Percentiles rank a stretch among this genome's conserved stretches.
Conservation (phyloP, 2,888 invertebrate genomes). For the Hecatera dysodea region DNA sequence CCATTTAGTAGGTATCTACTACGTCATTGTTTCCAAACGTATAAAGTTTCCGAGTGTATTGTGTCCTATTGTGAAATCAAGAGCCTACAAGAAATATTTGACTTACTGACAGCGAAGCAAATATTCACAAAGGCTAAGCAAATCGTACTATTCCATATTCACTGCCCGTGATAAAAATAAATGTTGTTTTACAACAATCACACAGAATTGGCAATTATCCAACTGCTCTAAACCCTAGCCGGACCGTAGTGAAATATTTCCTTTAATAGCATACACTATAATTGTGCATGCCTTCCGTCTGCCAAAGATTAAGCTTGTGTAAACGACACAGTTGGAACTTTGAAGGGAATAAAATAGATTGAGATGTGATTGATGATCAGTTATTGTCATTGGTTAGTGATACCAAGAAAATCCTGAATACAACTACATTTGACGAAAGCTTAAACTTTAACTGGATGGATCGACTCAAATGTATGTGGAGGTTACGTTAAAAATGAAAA, state of each 20-base stretch:
- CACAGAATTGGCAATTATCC: conserved; percentile 64
- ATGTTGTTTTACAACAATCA: conserved; percentile 59
- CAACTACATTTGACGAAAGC: no score
- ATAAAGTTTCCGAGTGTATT: neutral
- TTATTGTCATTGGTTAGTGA: no score
- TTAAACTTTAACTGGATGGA: no score
- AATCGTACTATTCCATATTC: conserved; percentile 17
- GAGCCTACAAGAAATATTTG: conserved; percentile 1
- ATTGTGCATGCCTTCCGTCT: conserved; percentile 68
- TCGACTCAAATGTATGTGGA: no score
- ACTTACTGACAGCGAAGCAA: conserved; percentile 6
- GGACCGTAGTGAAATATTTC: conserved; percentile 64
- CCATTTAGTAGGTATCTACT: no score
- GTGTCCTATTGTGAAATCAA: neutral
- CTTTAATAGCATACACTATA: conserved; percentile 68
- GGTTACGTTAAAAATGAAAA: no score
- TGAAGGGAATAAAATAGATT: no score
- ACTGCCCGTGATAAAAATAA: conserved; percentile 42
- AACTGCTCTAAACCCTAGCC: conserved; percentile 51
- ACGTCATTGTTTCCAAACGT: neutral
- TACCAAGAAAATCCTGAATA: no score
- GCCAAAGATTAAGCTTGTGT: conserved; percentile 54
- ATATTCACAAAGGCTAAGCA: conserved; percentile 34
- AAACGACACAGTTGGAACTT: neutral
- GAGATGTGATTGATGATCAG: no score